Conservation (phyloP, 2,888 invertebrate species). For the Gisinianus flammeolus region DNA sequence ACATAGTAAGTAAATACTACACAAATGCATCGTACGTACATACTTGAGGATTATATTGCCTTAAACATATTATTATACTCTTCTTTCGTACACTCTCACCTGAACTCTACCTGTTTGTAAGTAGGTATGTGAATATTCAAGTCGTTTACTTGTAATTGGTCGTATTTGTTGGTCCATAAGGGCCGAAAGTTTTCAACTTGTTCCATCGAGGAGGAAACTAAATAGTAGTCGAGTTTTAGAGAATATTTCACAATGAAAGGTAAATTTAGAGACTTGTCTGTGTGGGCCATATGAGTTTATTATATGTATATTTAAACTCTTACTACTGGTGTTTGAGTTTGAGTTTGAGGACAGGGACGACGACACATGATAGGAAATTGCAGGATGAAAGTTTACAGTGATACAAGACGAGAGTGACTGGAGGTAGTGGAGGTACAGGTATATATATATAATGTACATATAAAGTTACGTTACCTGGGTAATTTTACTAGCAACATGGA, state of each 20-base stretch:
- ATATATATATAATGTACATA: too few species aligned
- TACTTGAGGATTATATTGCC: constrained; percentile 1
- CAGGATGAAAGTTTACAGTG: not conserved
- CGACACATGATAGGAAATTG: too few species aligned
- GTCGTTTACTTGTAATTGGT: not conserved
- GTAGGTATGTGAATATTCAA: not conserved
- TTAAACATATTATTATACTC: too few species aligned
- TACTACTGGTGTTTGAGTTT: too few species aligned
- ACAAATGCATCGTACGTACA: too few species aligned
- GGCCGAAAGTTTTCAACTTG: not conserved
- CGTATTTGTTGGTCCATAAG: constrained; percentile 7
- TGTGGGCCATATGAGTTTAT: constrained; percentile 29
- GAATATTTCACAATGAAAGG: constrained; percentile 12
- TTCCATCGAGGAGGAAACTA: too few species aligned
- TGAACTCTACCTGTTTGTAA: not conserved
- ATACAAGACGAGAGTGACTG: too few species aligned
- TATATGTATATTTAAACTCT: too few species aligned
- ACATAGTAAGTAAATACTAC: too few species aligned
- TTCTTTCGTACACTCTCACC: too few species aligned
- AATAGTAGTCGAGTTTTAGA: not conserved
- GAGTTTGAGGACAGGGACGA: too few species aligned
- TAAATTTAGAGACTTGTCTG: constrained; percentile 31
- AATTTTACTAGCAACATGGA: not conserved
- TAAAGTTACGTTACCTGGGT: constrained; percentile 1
- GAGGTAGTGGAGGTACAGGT: too few species aligned